phyloP scores from a whole-genome alignment of 2,888 invertebrate genomes.

The Eristalis intricaria region DNA sequence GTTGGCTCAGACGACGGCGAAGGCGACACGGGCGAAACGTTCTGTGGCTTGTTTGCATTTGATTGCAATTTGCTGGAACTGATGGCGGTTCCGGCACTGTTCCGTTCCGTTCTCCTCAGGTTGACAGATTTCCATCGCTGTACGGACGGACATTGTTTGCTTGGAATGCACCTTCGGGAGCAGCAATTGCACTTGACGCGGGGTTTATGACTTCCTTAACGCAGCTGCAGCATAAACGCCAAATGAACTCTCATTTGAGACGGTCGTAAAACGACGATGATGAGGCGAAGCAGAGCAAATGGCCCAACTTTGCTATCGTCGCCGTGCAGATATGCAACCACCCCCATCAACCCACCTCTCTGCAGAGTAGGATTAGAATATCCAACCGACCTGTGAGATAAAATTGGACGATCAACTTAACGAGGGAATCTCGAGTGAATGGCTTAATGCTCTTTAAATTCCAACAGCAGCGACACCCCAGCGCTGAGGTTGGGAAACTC shows the following conservation, averaged over 20 bases:
- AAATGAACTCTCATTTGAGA: slow-evolving; percentile 60
- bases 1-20: neutral
- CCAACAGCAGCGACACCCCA: neutral
- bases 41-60: slow-evolving; percentile 51
- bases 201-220: slow-evolving; percentile 57
- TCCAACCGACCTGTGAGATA: slow-evolving; percentile 12
- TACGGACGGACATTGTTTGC: slow-evolving; percentile 34
- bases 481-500: neutral
- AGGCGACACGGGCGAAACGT: neutral
- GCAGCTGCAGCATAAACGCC: slow-evolving; percentile 46
- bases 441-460: slow-evolving; percentile 38
- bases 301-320: neutral
- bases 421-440: slow-evolving; percentile 27
- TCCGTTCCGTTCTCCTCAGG: slow-evolving; percentile 27
- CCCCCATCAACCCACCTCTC: neutral
- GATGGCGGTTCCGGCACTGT: slow-evolving; percentile 56
- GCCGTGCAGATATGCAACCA: slow-evolving; percentile 44
- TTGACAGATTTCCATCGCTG: slow-evolving; percentile 49
- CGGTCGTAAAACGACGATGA: slow-evolving; percentile 50
- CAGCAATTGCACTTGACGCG: slow-evolving; percentile 32
- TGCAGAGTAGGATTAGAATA: slow-evolving; percentile 23
- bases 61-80: slow-evolving; percentile 62
- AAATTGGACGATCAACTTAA: slow-evolving; percentile 61
- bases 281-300: neutral
- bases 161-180: neutral